These are phyloP conservation scores for Vombatus ursinus DNA, from an alignment of 2,113 vertebrate genomes.

Conservation along the genomic window DNA sequence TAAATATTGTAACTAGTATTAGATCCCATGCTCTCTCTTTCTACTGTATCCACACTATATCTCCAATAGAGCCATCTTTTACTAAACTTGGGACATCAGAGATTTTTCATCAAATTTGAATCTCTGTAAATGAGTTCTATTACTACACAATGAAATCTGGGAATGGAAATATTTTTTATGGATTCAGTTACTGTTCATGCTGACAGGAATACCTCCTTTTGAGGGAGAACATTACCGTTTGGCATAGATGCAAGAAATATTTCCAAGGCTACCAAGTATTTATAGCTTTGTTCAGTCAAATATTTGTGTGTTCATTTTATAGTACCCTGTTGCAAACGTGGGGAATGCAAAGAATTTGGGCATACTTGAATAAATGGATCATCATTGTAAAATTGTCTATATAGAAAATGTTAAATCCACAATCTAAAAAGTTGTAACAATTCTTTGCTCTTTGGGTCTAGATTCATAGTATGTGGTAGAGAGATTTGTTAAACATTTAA, in stretches of 20 bases:
- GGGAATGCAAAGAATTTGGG: not conserved
- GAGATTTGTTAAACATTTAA: conserved; percentile 27
- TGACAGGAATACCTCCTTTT: not conserved
- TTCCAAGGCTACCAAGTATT: not conserved
- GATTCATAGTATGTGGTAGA: not conserved
- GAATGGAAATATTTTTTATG: not conserved
- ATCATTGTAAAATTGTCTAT: conserved; percentile 30
- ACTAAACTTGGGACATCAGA: not conserved
- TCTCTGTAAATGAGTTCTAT: not conserved
- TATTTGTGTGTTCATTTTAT: not conserved
- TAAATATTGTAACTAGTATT: not conserved
- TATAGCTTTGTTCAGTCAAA: not conserved
- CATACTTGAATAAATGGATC: not conserved
- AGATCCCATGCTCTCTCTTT: not conserved
- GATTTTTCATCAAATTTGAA: not conserved
- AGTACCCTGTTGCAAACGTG: not conserved
- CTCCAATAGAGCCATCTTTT: not conserved
- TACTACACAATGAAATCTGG: not conserved
- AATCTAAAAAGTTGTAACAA: not conserved
- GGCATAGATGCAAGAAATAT: not conserved
- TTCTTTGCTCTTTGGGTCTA: not conserved
- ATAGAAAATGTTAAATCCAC: not conserved
- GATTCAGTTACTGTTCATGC: not conserved
- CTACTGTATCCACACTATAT: not conserved
- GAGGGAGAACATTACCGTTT: not conserved